A percentile compares a stretch with the other conserved stretches of the same genome.
Evolutionary conservation across 2,797 vertebrate species (phyloP).

Genomic region (Artibeus lituratus): DNA sequence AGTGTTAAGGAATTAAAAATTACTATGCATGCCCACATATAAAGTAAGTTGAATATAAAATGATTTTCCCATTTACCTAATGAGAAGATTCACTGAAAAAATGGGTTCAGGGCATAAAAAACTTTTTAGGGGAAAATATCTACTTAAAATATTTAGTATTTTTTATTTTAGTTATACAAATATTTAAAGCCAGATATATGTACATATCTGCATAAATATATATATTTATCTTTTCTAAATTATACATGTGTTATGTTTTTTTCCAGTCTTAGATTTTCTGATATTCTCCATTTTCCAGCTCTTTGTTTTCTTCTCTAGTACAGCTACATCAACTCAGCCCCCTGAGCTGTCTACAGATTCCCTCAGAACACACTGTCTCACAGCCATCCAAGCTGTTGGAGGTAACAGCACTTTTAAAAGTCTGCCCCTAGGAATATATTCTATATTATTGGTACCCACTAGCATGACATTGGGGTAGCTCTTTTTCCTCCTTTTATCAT

Average conservation of each 20-base stretch:
- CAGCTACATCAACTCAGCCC: not conserved
- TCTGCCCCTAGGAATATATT: not conserved
- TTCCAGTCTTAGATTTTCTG: not conserved
- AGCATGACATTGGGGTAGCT: not conserved
- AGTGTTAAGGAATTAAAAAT: not conserved
- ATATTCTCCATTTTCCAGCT: not conserved
- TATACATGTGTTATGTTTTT: not conserved
- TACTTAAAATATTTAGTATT: not conserved
- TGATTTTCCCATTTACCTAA: not conserved
- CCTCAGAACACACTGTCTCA: not conserved
- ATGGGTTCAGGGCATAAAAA: not conserved
- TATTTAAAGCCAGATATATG: not conserved
- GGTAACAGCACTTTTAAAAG: not conserved
- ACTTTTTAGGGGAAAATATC: not conserved
- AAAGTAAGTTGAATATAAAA: not conserved
- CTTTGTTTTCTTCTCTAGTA: not conserved
- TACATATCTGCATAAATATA: not conserved
- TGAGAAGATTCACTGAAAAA: not conserved
- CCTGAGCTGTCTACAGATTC: not conserved
- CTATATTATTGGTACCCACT: not conserved
- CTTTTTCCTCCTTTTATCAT: not conserved
- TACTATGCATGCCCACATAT: not conserved
- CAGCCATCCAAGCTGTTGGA: not conserved
- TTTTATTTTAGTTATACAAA: not conserved
- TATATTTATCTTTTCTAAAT: no score